Evolutionary conservation across 2,888 invertebrate species (phyloP).

Genomic region (Aplocera efformata): DNA sequence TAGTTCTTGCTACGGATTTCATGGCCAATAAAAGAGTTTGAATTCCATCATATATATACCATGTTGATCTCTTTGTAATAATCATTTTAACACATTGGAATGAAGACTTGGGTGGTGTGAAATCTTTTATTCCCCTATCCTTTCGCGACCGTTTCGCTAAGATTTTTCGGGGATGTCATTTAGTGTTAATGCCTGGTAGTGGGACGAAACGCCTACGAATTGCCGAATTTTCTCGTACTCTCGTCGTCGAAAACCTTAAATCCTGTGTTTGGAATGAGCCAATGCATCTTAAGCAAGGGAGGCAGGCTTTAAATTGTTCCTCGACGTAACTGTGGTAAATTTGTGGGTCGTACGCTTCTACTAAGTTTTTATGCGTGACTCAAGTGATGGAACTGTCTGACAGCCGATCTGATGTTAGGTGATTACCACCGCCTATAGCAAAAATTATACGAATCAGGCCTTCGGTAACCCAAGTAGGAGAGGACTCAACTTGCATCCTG

Average conservation of each 20-base stretch:
- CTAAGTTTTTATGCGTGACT: constrained; percentile 30
- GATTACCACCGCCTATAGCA: too few species aligned
- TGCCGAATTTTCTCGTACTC: constrained; percentile 65
- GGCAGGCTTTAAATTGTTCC: constrained; percentile 60
- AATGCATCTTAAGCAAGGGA: constrained; percentile 76
- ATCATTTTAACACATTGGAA: too few species aligned
- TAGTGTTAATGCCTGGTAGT: constrained; percentile 75
- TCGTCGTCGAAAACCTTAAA: constrained; percentile 64
- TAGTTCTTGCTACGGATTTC: too few species aligned
- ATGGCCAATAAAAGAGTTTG: too few species aligned
- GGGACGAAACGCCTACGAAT: constrained; percentile 73
- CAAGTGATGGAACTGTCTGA: constrained; percentile 22
- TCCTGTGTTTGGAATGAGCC: constrained; percentile 71
- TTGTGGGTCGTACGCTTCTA: constrained; percentile 35
- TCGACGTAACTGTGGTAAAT: constrained; percentile 51
- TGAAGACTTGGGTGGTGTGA: too few species aligned
- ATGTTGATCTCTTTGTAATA: too few species aligned
- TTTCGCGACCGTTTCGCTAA: constrained; percentile 55
- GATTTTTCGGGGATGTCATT: constrained; percentile 76
- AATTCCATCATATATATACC: too few species aligned
- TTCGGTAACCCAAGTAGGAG: too few species aligned
- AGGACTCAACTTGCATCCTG: too few species aligned
- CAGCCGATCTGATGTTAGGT: too few species aligned
- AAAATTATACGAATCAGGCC: too few species aligned
- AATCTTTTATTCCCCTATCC: constrained; percentile 63